These are phyloP conservation scores for Acrobasis consociella DNA, from an alignment of 2,888 invertebrate species.

Conservation along the genomic window DNA sequence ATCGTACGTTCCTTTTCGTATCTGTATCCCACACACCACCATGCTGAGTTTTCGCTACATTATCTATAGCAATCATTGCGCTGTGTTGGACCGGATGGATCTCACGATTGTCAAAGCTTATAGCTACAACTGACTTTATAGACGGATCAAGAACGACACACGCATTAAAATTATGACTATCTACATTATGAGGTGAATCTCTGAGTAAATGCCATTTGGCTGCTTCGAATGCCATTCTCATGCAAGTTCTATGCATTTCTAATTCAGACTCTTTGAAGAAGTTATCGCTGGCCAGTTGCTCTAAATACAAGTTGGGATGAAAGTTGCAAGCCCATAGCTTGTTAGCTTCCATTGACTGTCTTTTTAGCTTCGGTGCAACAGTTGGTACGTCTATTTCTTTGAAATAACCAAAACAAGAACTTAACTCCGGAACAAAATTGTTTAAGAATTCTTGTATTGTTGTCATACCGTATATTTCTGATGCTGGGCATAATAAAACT, in stretches of 20 bases:
- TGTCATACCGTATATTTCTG: slow-evolving; percentile 40
- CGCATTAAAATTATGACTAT: slow-evolving; percentile 47
- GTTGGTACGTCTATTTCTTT: slow-evolving; percentile 82
- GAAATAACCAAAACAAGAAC: slow-evolving; percentile 75
- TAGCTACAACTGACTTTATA: slow-evolving; percentile 84
- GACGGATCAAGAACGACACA: slow-evolving; percentile 89
- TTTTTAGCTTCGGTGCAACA: slow-evolving; percentile 84
- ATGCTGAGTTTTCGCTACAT: slow-evolving; percentile 91
- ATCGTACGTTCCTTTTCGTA: slow-evolving; percentile 27
- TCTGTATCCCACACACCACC: slow-evolving; percentile 86
- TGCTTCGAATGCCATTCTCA: slow-evolving; percentile 82
- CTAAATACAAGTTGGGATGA: slow-evolving; percentile 89
- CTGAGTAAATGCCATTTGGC: slow-evolving; percentile 56
- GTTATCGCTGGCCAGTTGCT: slow-evolving; percentile 84
- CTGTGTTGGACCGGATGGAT: slow-evolving; percentile 91
- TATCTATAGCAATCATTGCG: slow-evolving; percentile 92
- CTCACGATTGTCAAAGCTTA: slow-evolving; percentile 82
- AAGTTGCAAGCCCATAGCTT: slow-evolving; percentile 92
- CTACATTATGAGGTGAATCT: slow-evolving; percentile 27
- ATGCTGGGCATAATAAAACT: slow-evolving; percentile 79
- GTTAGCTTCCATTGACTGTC: slow-evolving; percentile 84
- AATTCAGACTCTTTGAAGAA: slow-evolving; percentile 83
- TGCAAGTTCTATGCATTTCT: slow-evolving; percentile 80
- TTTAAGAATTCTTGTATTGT: slow-evolving; percentile 67
- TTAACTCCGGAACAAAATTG: slow-evolving; percentile 71